phyloP scores from a whole-genome alignment of 2,113 vertebrate species.

The Cervus canadensis region DNA sequence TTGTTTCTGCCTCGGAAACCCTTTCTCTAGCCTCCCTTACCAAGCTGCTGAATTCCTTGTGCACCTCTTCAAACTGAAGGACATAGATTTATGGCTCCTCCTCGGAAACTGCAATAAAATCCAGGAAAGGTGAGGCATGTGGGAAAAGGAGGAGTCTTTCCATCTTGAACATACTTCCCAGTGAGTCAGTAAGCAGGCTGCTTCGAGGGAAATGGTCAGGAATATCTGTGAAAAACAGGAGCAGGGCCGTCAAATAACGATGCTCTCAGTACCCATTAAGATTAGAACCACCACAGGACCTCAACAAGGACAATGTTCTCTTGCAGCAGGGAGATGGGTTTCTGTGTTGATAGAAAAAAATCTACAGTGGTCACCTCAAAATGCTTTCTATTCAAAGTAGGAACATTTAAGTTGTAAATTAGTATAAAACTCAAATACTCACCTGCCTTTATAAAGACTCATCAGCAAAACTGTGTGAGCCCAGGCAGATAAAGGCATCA shows the following conservation, averaged over 20 bases:
- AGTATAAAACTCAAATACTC: neutral
- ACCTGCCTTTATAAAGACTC: neutral
- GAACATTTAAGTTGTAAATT: neutral
- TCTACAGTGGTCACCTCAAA: neutral
- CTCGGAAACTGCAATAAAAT: constrained; percentile 48
- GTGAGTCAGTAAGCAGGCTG: constrained; percentile 32
- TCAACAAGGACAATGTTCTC: neutral
- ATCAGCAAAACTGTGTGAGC: neutral
- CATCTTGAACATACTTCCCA: constrained; percentile 4
- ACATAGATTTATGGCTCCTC: constrained; percentile 28
- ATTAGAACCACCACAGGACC: neutral
- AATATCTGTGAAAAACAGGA: constrained; percentile 41
- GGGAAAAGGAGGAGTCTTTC: neutral
- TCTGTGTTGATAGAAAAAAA: neutral
- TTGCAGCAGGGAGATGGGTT: neutral
- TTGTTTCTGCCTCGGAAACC: neutral
- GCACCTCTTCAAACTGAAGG: constrained; percentile 44
- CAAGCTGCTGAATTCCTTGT: neutral
- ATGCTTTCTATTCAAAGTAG: neutral
- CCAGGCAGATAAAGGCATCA: neutral
- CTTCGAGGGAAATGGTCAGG: neutral
- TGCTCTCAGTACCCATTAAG: neutral
- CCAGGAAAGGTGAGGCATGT: neutral
- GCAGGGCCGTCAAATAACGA: neutral
- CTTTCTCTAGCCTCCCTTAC: constrained; percentile 5